These are phyloP conservation scores for Xiphorhynchus elegans DNA, from an alignment of 2,113 vertebrate genomes.

Conservation along the genomic window DNA sequence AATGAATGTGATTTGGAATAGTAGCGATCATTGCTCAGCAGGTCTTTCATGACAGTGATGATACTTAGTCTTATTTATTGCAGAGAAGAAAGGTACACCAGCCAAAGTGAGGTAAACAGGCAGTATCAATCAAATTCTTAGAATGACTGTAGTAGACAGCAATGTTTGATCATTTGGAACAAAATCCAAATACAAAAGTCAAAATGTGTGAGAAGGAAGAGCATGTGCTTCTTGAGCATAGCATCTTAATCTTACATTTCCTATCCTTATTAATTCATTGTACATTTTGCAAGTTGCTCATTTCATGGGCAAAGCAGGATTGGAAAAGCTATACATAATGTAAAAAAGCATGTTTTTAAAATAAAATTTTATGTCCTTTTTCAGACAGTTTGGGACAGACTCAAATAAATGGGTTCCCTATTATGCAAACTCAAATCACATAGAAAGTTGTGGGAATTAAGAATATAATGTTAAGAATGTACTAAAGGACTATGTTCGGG, in stretches of 20 bases:
- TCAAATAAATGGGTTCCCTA: neutral
- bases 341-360: neutral
- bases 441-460: neutral
- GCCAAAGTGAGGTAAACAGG: neutral
- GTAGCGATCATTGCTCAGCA: neutral
- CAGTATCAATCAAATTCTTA: neutral
- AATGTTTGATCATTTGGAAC: neutral
- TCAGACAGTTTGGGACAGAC: neutral
- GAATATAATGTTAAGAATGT: neutral
- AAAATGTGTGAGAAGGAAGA: neutral
- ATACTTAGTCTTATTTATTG: neutral
- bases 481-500: accelerated
- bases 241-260: neutral
- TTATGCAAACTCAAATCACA: neutral
- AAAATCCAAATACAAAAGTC: neutral
- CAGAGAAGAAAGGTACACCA: neutral
- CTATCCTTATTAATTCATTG: neutral
- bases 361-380: neutral
- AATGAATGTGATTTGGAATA: neutral
- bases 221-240: neutral
- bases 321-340: neutral
- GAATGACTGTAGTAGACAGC: neutral
- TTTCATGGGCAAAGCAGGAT: neutral
- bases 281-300: neutral
- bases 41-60: neutral